Percentiles rank a stretch among this genome's conserved stretches.
These are phyloP conservation scores for Cydia fagiglandana DNA, from an alignment of 1,140 invertebrate species.

Conservation along the genomic window DNA sequence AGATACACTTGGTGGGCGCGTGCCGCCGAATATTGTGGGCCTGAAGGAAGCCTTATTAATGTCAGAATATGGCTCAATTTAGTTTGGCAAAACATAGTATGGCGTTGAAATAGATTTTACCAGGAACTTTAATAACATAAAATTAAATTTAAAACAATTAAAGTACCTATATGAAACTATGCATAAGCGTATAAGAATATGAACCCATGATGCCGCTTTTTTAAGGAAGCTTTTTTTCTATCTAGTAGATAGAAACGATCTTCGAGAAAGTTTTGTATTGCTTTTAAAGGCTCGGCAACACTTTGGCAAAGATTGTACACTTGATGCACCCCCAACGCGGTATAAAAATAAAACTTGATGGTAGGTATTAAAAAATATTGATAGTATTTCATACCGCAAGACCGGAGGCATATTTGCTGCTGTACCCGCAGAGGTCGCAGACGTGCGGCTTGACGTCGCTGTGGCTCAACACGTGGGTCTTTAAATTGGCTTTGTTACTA, in stretches of 20 bases:
- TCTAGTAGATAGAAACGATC: too few relatives aligned
- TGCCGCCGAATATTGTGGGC: slow-evolving; percentile 54
- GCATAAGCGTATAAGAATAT: too few relatives aligned
- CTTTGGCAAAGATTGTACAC: background rate
- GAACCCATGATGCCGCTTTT: too few relatives aligned
- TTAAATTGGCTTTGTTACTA: slow-evolving; percentile 38
- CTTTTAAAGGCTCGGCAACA: too few relatives aligned
- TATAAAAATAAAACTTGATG: background rate
- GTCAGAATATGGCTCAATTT: slow-evolving; percentile 3
- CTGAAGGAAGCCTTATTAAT: slow-evolving; percentile 37
- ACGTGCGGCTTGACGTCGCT: slow-evolving; percentile 37
- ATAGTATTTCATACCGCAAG: slow-evolving; percentile 43
- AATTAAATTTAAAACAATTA: too few relatives aligned
- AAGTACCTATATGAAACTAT: too few relatives aligned
- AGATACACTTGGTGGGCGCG: slow-evolving; percentile 45
- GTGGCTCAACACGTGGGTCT: slow-evolving; percentile 44
- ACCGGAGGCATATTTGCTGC: slow-evolving; percentile 42
- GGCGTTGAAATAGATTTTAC: too few relatives aligned
- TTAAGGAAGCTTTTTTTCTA: too few relatives aligned
- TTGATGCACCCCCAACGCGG: background rate
- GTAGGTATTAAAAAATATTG: slow-evolving; percentile 24
- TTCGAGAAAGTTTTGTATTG: too few relatives aligned
- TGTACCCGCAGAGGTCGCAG: slow-evolving; percentile 53
- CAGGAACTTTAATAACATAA: too few relatives aligned
- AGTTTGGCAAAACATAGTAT: too few relatives aligned